phyloP scores from a whole-genome alignment of 2,888 invertebrate species.

The Eristalinus sepulchralis region DNA sequence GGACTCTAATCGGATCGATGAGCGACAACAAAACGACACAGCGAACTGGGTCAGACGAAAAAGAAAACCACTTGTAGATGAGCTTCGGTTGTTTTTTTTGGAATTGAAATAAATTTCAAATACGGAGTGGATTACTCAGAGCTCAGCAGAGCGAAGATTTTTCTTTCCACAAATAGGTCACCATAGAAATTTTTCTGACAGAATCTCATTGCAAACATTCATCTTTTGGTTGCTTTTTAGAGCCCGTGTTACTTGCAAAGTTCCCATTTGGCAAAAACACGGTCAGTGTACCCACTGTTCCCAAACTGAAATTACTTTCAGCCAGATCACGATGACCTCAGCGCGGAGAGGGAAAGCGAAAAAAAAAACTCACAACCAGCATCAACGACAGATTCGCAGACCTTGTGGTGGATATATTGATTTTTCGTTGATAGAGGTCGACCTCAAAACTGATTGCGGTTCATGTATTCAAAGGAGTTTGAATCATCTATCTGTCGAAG shows the following conservation, averaged over 20 bases:
- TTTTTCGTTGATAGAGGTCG: neutral
- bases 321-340: neutral
- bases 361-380: neutral
- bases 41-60: slow-evolving; percentile 42
- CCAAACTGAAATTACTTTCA: neutral
- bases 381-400: neutral
- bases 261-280: neutral
- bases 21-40: slow-evolving; percentile 8
- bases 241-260: neutral
- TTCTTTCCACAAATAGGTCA: neutral
- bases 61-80: slow-evolving; percentile 54
- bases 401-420: neutral
- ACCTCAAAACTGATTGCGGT: neutral
- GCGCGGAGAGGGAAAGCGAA: neutral
- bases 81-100: neutral
- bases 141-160: neutral
- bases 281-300: neutral
- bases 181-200: neutral
- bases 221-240: neutral
- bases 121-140: neutral
- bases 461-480: neutral
- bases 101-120: neutral
- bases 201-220: neutral
- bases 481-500: neutral
- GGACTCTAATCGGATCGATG: slow-evolving; percentile 31